Base-by-base conservation (phyloP, 2,888 invertebrate species). In the Drosophila paranaensis region DNA sequence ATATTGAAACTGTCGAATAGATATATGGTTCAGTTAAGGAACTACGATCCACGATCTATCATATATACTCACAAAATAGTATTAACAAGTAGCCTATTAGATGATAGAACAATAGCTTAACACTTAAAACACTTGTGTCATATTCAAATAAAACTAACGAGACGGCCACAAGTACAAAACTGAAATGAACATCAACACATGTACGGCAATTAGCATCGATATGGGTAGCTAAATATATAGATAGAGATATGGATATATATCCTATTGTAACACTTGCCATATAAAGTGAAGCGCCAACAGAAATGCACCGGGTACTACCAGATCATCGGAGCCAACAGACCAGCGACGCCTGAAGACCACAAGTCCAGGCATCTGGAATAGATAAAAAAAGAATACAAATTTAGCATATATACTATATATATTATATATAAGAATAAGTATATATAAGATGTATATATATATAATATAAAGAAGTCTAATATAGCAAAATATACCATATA, bases 281-380 rank as follows among this genome's bases (percentile, higher is more conserved):
- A 96, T 94, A 70, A 95, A 92, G 93, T 97, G 97, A 81, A 97
- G 93, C 69, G 95, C 93, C 92, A 96, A 94, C 63, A 97, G 94
- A 91, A 97, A 95, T 76, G 95, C 95, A 64, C 96, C 97, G 40
- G 97, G 97, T 60, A 97, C 96, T 79, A 97, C 96, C 83, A 97
- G 94, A 93, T 97, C 97, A 93, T 97, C 97, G 77, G 97, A 97
- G 82, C 97, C 97, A 81, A 97, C 96, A 91, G 96, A 96, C 97
- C 97, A 97, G 84, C 97, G 95, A 88, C 97, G 94, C 89, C 96
- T 94, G 93, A 97, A 97, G 77, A 96, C 96, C 82, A 97, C 96
- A 90, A 97, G 95, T 81, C 97, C 97, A 79, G 97, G 97, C 97
- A 97, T 97, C 93, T 92, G 77, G 11, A 91, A 91, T n/a, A n/a